Evolutionary conservation across 2,113 vertebrate species (phyloP).

Genomic region (Notothenia coriiceps): DNA sequence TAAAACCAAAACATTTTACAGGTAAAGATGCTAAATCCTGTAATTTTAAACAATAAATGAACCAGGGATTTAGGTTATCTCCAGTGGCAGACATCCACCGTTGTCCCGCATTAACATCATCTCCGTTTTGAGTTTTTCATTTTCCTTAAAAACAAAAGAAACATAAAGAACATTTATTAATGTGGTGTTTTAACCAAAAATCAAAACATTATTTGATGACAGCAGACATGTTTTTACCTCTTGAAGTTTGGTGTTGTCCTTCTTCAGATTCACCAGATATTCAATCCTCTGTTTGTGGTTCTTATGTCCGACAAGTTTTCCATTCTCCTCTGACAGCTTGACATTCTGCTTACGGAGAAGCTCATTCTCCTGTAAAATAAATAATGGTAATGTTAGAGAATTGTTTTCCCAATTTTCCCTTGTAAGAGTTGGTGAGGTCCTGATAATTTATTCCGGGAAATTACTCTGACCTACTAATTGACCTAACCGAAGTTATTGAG

Average conservation of each 20-base stretch:
- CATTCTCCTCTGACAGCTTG: conserved; percentile 92
- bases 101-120: conserved; percentile 71
- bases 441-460: no score
- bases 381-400: not conserved
- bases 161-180: not conserved
- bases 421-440: no score
- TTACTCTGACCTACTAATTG: no score
- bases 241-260: conserved; percentile 89
- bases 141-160: conserved; percentile 82
- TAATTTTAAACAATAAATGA: not conserved
- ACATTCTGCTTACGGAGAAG: conserved; percentile 89
- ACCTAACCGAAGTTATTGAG: no score
- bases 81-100: conserved; percentile 23
- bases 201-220: not conserved
- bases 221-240: conserved; percentile 83
- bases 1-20: not conserved
- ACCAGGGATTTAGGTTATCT: conserved; percentile 28
- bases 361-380: conserved; percentile 86
- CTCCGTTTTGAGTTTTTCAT: conserved; percentile 87
- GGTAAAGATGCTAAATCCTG: not conserved
- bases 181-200: not conserved
- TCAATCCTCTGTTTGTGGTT: conserved; percentile 97
- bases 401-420: no score
- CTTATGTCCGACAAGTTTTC: conserved; percentile 94
- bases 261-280: conserved; percentile 95